phyloP scores from a whole-genome alignment of 2,888 invertebrate species.

The Rhaphigaster nebulosa region DNA sequence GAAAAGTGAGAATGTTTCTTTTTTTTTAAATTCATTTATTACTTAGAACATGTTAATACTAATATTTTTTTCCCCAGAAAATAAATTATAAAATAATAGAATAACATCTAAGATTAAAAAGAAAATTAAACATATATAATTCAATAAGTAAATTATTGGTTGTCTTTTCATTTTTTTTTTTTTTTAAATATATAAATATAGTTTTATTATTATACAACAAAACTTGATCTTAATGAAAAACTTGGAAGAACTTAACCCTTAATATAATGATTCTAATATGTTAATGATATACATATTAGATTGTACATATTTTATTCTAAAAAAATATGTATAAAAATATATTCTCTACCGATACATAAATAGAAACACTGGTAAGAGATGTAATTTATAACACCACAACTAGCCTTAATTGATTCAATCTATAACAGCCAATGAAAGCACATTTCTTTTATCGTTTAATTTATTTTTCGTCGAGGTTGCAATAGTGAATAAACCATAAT shows the following conservation, averaged over 20 bases:
- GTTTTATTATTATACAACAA: not conserved
- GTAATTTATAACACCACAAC: not conserved
- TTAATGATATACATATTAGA: not conserved
- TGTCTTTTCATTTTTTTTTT: not conserved
- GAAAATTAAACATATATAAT: not conserved
- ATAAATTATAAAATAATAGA: not conserved
- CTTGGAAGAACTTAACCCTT: constrained; percentile 1
- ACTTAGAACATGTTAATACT: not conserved
- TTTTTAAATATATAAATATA: not conserved
- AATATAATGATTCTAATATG: not conserved
- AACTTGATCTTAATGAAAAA: not conserved
- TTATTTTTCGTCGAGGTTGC: not conserved
- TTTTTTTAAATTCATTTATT: not conserved
- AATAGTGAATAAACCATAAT: not conserved
- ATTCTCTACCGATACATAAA: constrained; percentile 18
- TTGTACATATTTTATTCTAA: not conserved
- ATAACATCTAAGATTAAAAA: constrained; percentile 23
- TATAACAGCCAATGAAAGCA: constrained; percentile 58
- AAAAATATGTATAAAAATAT: constrained; percentile 39
- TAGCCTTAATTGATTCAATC: constrained; percentile 34
- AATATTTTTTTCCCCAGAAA: not conserved
- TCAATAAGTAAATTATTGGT: constrained; percentile 10
- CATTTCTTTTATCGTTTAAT: not conserved
- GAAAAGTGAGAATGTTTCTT: not conserved
- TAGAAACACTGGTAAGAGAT: constrained; percentile 20